These are phyloP conservation scores for Eurytoma californica DNA, from an alignment of 2,888 invertebrate genomes.

Conservation along the genomic window DNA sequence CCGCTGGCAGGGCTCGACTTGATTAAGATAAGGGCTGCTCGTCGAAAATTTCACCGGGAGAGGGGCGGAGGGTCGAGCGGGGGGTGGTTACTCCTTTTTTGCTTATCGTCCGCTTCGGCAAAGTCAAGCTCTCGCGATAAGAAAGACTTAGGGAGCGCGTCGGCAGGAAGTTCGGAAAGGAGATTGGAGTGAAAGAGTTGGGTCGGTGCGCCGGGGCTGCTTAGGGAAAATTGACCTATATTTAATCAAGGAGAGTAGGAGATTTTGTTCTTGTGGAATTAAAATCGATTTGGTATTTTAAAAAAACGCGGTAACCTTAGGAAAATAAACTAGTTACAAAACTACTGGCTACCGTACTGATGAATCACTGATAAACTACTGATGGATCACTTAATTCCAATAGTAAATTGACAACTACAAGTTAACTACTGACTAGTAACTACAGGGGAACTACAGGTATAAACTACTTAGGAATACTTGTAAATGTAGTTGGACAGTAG, in stretches of 20 bases:
- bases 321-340: too few relatives aligned
- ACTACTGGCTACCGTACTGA: too few relatives aligned
- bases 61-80: too few relatives aligned
- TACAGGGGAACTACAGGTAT: too few relatives aligned
- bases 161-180: neutral
- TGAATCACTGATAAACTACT: too few relatives aligned
- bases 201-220: neutral
- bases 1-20: neutral
- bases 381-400: too few relatives aligned
- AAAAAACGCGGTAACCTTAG: neutral
- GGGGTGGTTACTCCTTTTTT: neutral
- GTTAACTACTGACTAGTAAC: too few relatives aligned
- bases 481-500: too few relatives aligned
- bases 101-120: constrained; percentile 3
- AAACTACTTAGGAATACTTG: too few relatives aligned
- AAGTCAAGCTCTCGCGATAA: constrained; percentile 4
- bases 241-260: too few relatives aligned
- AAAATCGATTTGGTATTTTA: neutral
- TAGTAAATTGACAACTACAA: too few relatives aligned
- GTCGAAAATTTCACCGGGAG: constrained; percentile 33
- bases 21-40: constrained; percentile 41
- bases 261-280: too few relatives aligned
- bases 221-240: neutral
- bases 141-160: neutral
- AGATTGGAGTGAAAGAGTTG: constrained; percentile 12